Evolutionary conservation across 2,797 vertebrate species (phyloP).

Genomic region (Champsocephalus esox): DNA sequence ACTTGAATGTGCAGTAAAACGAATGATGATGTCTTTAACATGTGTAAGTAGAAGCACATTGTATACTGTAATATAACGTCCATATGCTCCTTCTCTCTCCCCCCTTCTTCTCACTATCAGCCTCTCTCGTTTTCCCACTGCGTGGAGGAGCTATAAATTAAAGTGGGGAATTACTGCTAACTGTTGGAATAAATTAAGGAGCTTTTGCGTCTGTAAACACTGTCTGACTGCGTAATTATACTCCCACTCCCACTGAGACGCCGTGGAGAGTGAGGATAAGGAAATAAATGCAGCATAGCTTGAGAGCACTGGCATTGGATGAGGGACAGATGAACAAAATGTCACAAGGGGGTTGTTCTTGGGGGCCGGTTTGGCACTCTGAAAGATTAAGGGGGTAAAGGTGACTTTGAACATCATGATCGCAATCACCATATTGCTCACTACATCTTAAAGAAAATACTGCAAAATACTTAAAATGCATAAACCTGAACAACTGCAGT

Average conservation of each 20-base stretch:
- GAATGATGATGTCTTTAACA: slow-evolving; percentile 23
- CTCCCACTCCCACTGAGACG: slow-evolving; percentile 83
- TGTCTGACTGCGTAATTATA: slow-evolving; percentile 88
- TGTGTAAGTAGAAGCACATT: slow-evolving; percentile 25
- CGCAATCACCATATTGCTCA: slow-evolving; percentile 41
- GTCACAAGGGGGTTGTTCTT: slow-evolving; percentile 43
- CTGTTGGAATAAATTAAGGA: slow-evolving; percentile 89
- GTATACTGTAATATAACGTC: slow-evolving; percentile 58
- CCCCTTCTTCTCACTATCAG: slow-evolving; percentile 62
- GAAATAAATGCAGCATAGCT: slow-evolving; percentile 50
- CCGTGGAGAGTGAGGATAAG: slow-evolving; percentile 72
- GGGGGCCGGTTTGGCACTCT: slow-evolving; percentile 38
- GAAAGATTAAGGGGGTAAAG: slow-evolving; percentile 48
- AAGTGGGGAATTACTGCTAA: slow-evolving; percentile 89
- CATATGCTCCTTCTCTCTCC: slow-evolving; percentile 65
- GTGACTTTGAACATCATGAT: slow-evolving; percentile 66
- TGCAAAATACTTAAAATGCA: slow-evolving; percentile 20
- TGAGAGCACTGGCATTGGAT: slow-evolving; percentile 48
- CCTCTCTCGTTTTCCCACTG: slow-evolving; percentile 74
- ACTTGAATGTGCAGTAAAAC: slow-evolving; percentile 45
- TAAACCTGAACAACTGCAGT: not conserved
- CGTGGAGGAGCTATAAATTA: slow-evolving; percentile 88
- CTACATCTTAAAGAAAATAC: slow-evolving; percentile 32
- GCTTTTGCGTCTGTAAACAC: slow-evolving; percentile 89
- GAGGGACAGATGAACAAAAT: slow-evolving; percentile 50